phyloP scores from a whole-genome alignment of 1,140 invertebrate genomes.

The Trichogramma pretiosum region DNA sequence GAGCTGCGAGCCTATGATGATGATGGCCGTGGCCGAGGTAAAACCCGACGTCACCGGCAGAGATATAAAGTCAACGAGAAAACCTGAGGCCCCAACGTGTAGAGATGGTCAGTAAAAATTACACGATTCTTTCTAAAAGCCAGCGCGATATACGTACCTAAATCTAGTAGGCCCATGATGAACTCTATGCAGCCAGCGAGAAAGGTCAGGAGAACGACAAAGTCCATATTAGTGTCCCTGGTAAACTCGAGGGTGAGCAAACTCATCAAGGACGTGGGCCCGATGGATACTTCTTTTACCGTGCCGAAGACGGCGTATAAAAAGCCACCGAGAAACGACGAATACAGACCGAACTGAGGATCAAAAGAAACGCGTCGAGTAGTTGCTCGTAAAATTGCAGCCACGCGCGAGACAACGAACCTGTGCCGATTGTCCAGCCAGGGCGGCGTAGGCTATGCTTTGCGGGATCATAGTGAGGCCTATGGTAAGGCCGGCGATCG shows the following conservation, averaged over 20 bases:
- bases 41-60: conserved; percentile 86
- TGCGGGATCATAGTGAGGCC: conserved; percentile 77
- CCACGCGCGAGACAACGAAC: too few species aligned
- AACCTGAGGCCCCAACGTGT: conserved; percentile 52
- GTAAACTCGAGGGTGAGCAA: conserved; percentile 69
- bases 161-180: conserved; percentile 64
- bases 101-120: background rate
- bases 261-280: conserved; percentile 79
- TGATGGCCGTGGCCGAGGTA: conserved; percentile 84
- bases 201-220: conserved; percentile 71
- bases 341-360: conserved; percentile 63
- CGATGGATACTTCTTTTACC: conserved; percentile 83
- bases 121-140: background rate
- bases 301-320: conserved; percentile 83
- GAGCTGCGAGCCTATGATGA: conserved; percentile 81
- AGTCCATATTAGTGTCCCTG: conserved; percentile 58
- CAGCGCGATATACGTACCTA: conserved; percentile 63
- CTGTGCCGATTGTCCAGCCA: conserved; percentile 65
- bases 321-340: conserved; percentile 66
- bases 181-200: conserved; percentile 68
- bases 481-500: conserved; percentile 68
- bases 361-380: conserved; percentile 12
- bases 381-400: too few species aligned
- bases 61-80: conserved; percentile 89
- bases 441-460: conserved; percentile 70